Conservation (phyloP, 2,888 invertebrate genomes). For the Melieria picta region DNA sequence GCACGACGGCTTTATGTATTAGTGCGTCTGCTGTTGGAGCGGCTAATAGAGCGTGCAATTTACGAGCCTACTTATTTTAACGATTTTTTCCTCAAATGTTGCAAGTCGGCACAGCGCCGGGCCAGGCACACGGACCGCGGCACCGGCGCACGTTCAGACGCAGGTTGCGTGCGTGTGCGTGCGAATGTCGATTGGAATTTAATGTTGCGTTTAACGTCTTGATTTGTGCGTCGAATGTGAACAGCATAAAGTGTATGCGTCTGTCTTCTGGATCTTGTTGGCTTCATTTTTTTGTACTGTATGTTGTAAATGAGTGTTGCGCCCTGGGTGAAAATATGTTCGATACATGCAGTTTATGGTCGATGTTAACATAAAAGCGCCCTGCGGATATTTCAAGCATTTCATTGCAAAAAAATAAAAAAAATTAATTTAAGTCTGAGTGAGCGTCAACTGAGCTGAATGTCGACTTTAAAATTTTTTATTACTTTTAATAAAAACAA, state of each 20-base stretch:
- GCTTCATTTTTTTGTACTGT: neutral
- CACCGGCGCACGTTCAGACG: neutral
- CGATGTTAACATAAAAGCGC: slow-evolving; percentile 23
- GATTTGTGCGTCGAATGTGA: slow-evolving; percentile 38
- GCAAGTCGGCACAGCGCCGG: neutral
- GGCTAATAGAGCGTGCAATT: slow-evolving; percentile 48
- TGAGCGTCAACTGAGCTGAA: no score
- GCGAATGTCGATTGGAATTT: slow-evolving; percentile 37
- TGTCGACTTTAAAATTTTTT: no score
- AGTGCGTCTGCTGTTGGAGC: slow-evolving; percentile 1
- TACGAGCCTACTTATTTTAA: slow-evolving; percentile 45
- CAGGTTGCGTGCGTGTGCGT: slow-evolving; percentile 10
- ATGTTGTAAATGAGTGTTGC: neutral
- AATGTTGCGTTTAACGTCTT: slow-evolving; percentile 44
- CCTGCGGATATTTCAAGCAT: slow-evolving; percentile 21
- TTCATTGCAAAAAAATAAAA: neutral
- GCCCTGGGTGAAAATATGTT: slow-evolving; percentile 13
- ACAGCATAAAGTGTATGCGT: slow-evolving; percentile 28
- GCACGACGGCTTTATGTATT: neutral
- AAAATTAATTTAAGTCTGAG: no score
- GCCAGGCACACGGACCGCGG: neutral
- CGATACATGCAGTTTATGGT: slow-evolving; percentile 9
- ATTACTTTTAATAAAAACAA: no score
- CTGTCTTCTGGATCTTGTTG: no score
- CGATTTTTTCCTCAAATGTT: slow-evolving; percentile 31